A percentile compares a stretch with the other conserved stretches of the same genome.
Conservation (phyloP, 2,113 vertebrate genomes). For the Aegithalos caudatus region DNA sequence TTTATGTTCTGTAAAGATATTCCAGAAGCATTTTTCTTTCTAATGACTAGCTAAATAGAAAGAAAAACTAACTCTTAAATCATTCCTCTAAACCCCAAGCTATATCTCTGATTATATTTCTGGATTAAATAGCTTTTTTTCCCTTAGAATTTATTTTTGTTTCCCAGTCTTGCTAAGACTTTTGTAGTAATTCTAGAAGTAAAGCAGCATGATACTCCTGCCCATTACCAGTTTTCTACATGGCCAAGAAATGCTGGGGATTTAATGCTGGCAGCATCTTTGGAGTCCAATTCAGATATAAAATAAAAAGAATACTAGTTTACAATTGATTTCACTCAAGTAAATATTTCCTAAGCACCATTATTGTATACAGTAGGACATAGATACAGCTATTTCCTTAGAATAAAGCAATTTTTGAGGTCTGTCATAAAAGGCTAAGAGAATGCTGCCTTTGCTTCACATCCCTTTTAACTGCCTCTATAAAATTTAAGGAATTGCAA, state of each 20-base stretch:
- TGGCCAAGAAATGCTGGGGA: neutral
- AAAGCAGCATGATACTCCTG: neutral
- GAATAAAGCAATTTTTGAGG: slow-evolving; percentile 58
- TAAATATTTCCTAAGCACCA: slow-evolving; percentile 33
- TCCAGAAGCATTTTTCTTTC: slow-evolving; percentile 13
- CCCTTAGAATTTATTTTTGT: neutral
- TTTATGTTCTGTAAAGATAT: slow-evolving; percentile 4
- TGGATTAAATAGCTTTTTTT: slow-evolving; percentile 6
- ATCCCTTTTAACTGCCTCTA: slow-evolving; percentile 54
- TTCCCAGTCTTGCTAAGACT: neutral
- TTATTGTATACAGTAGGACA: slow-evolving; percentile 35
- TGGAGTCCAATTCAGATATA: slow-evolving; percentile 14
- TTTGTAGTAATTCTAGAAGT: slow-evolving; percentile 19
- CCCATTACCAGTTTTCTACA: slow-evolving; percentile 1
- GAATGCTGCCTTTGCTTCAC: slow-evolving; percentile 49
- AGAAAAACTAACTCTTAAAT: slow-evolving; percentile 18
- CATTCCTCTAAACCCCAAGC: neutral
- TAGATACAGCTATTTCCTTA: slow-evolving; percentile 40
- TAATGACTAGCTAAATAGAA: slow-evolving; percentile 16
- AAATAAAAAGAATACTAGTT: slow-evolving; percentile 17
- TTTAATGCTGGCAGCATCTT: slow-evolving; percentile 24
- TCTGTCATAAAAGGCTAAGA: slow-evolving; percentile 43
- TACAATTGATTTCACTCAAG: slow-evolving; percentile 6
- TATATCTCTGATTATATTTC: neutral
- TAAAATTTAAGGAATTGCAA: slow-evolving; percentile 72